Conservation (phyloP, 2,888 invertebrate species). For the Plagiodera versicolora region DNA sequence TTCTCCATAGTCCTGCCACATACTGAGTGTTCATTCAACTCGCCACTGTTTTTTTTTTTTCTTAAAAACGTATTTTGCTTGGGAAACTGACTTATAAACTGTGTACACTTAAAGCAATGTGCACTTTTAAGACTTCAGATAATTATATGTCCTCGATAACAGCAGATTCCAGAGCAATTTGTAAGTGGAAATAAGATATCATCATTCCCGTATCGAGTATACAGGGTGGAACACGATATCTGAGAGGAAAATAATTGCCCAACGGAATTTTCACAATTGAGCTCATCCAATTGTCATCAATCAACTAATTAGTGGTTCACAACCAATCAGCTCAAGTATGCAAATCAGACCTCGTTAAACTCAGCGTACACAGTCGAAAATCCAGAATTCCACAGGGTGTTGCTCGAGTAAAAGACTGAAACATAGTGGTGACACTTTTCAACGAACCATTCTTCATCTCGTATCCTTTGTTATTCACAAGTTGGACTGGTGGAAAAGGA, state of each 20-base stretch:
- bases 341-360: constrained; percentile 11
- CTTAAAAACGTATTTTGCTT: too few species aligned
- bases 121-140: not conserved
- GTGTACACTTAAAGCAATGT: not conserved
- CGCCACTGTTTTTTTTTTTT: too few species aligned
- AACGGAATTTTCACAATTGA: not conserved
- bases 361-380: not conserved
- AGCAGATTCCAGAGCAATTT: not conserved
- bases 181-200: not conserved
- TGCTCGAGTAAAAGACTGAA: not conserved
- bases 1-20: too few species aligned
- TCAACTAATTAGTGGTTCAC: not conserved
- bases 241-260: too few species aligned
- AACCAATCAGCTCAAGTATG: not conserved
- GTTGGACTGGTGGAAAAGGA: too few species aligned
- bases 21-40: too few species aligned
- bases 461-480: too few species aligned
- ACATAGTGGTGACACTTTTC: too few species aligned
- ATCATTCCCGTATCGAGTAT: not conserved
- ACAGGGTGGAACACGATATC: not conserved
- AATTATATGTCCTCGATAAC: not conserved
- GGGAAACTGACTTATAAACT: too few species aligned
- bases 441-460: too few species aligned
- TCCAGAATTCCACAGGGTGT: not conserved
- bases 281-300: too few species aligned